phyloP scores from a whole-genome alignment of 2,888 invertebrate species.

The Perithous albicinctus region DNA sequence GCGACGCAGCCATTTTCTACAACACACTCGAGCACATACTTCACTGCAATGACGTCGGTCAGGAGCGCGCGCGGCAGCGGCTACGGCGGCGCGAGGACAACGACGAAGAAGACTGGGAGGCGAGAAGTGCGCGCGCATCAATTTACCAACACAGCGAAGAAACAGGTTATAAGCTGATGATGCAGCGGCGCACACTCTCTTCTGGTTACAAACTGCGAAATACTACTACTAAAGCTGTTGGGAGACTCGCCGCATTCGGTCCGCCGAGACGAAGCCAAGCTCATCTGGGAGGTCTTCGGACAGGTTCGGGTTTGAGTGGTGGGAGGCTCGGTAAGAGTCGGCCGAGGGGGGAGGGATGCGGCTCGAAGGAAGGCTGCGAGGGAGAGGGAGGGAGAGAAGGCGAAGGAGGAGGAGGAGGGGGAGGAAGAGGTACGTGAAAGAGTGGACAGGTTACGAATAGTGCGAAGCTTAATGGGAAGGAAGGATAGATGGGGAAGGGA shows the following conservation, averaged over 20 bases:
- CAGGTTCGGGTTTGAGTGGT: not conserved
- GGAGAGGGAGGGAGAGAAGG: not conserved
- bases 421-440: not conserved
- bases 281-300: slow-evolving; percentile 36
- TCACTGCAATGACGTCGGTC: slow-evolving; percentile 81
- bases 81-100: slow-evolving; percentile 49
- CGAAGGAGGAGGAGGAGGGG: too few relatives aligned
- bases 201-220: slow-evolving; percentile 11
- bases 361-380: not conserved
- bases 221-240: slow-evolving; percentile 26
- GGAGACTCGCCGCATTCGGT: slow-evolving; percentile 28
- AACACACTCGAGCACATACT: slow-evolving; percentile 82
- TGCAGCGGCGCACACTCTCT: slow-evolving; percentile 23
- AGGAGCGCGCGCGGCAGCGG: slow-evolving; percentile 30
- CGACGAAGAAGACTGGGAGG: slow-evolving; percentile 60
- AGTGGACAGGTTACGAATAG: not conserved
- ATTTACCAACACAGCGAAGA: slow-evolving; percentile 10
- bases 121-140: slow-evolving; percentile 51
- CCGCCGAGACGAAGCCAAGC: slow-evolving; percentile 15
- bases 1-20: slow-evolving; percentile 84
- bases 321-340: slow-evolving; percentile 35
- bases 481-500: too few relatives aligned
- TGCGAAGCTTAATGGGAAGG: too few relatives aligned
- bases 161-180: too few relatives aligned
- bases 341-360: slow-evolving; percentile 2